A percentile compares a stretch with the other conserved stretches of the same genome.
Evolutionary conservation across 2,888 invertebrate species (phyloP).

Genomic region (Acanthococcus lagerstroemiae): DNA sequence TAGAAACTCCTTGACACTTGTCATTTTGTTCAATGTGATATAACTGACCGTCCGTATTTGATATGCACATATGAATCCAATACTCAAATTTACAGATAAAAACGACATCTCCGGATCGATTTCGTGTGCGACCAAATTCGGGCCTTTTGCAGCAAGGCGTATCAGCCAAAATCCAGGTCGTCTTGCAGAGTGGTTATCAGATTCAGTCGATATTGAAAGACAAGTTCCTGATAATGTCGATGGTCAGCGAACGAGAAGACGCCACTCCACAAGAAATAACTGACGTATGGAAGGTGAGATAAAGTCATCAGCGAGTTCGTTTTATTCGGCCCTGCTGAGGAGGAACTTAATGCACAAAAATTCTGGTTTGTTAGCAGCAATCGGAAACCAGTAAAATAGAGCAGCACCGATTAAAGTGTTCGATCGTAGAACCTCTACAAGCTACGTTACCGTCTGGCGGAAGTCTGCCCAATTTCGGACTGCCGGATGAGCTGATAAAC

Average conservation of each 20-base stretch:
- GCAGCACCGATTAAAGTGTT: constrained; percentile 26
- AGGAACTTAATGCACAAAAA: neutral
- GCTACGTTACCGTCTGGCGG: neutral
- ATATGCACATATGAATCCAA: neutral
- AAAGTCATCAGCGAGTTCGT: neutral
- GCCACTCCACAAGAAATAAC: constrained; percentile 52
- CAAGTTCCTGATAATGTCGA: constrained; percentile 79
- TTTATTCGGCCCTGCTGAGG: neutral
- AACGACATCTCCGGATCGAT: constrained; percentile 92
- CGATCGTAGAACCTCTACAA: constrained; percentile 11
- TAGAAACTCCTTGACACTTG: neutral
- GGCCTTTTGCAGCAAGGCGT: constrained; percentile 61
- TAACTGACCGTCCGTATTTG: neutral
- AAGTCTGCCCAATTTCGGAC: neutral
- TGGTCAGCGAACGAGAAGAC: constrained; percentile 51
- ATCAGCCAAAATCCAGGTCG: constrained; percentile 56
- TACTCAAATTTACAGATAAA: constrained; percentile 57
- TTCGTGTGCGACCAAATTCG: constrained; percentile 79
- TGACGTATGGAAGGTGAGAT: constrained; percentile 61
- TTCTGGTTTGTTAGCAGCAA: constrained; percentile 6
- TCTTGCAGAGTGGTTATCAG: constrained; percentile 63
- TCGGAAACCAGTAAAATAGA: constrained; percentile 17
- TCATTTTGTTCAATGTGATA: neutral
- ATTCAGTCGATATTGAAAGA: constrained; percentile 58
- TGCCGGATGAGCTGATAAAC: constrained; percentile 7